Evolutionary conservation across 1,140 invertebrate genomes (phyloP).

Genomic region (Drosophila pruinosa): DNA sequence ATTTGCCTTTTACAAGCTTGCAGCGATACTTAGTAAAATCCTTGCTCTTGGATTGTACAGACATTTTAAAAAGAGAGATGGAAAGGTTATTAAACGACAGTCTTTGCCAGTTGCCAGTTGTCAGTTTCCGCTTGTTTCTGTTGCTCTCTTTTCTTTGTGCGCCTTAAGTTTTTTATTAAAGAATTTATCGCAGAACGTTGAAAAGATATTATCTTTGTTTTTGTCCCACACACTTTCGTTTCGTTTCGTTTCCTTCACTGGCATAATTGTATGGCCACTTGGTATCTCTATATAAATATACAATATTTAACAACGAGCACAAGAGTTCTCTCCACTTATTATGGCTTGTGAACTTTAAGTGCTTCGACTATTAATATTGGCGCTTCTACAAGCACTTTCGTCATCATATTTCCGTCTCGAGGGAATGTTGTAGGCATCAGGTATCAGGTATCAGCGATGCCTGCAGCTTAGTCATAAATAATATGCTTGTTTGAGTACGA

Average conservation of each 20-base stretch:
- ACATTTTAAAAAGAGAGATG: neutral
- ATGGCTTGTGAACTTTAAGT: neutral
- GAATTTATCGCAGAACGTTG: neutral
- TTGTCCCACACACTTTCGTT: neutral
- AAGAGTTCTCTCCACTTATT: neutral
- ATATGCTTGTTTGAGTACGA: neutral
- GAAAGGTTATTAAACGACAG: slow-evolving; percentile 6
- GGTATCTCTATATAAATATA: neutral
- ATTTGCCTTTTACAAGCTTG: neutral
- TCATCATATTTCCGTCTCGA: neutral
- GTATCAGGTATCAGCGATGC: neutral
- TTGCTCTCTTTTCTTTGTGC: neutral
- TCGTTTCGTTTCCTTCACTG: neutral
- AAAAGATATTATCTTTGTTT: slow-evolving; percentile 1
- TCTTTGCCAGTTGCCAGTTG: slow-evolving; percentile 8
- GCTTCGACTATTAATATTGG: neutral
- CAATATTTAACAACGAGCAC: neutral
- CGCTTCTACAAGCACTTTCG: neutral
- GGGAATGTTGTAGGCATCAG: neutral
- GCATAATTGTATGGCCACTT: neutral
- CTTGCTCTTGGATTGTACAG: neutral
- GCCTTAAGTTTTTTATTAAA: slow-evolving; percentile 7
- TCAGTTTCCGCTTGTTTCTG: neutral
- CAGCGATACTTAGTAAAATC: neutral
- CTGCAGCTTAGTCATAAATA: neutral